Conservation (phyloP, 2,888 invertebrate genomes). For the Apodemia duryi region DNA sequence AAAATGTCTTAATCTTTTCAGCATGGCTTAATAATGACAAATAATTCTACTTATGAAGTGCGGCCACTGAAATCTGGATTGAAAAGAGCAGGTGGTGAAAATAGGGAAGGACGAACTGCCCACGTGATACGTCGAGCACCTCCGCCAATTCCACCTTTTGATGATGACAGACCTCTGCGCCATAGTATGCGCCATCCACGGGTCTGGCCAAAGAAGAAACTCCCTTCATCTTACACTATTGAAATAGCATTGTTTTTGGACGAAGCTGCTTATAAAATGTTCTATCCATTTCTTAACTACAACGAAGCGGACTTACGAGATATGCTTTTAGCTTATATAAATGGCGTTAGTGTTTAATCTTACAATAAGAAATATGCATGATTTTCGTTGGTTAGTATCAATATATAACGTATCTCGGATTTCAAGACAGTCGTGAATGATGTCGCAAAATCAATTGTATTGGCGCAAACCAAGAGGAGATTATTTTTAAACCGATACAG, state of each 20-base stretch:
- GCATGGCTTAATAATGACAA: constrained; percentile 84
- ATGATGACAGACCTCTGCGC: constrained; percentile 60
- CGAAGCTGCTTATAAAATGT: constrained; percentile 84
- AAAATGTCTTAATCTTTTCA: constrained; percentile 43
- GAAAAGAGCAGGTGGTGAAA: constrained; percentile 57
- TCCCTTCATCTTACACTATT: constrained; percentile 75
- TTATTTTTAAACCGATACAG: no score
- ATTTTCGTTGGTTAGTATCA: background rate
- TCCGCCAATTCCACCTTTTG: constrained; percentile 58
- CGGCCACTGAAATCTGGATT: constrained; percentile 77
- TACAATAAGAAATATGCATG: constrained; percentile 1
- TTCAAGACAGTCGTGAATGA: no score
- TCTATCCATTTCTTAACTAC: constrained; percentile 82
- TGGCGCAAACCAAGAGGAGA: no score
- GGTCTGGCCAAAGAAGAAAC: constrained; percentile 39
- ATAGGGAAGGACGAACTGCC: constrained; percentile 58
- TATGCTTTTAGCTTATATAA: constrained; percentile 88
- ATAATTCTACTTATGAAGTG: constrained; percentile 84
- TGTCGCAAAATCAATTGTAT: no score
- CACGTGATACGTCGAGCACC: constrained; percentile 80
- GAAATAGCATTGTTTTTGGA: constrained; percentile 88
- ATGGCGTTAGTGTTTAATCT: constrained; percentile 77
- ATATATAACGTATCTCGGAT: no score
- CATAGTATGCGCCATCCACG: constrained; percentile 51
- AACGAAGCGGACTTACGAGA: constrained; percentile 83